These are phyloP conservation scores for Metridium senile DNA, from an alignment of 92 coral and sea anemone genomes.

Conservation along the genomic window DNA sequence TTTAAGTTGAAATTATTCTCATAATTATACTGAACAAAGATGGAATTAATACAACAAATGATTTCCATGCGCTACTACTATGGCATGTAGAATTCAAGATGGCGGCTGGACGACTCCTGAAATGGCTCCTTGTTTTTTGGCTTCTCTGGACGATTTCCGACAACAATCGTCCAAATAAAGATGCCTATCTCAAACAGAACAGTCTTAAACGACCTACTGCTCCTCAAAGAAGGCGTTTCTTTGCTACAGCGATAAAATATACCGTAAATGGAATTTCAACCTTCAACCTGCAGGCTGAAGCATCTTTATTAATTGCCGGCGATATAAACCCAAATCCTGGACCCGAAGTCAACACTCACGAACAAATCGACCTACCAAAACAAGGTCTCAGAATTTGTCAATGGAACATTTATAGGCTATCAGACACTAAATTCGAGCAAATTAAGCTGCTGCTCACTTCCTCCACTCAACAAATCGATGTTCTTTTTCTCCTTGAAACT, in stretches of 20 bases:
- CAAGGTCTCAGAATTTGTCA: conserved; percentile 32
- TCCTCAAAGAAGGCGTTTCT: conserved; percentile 19
- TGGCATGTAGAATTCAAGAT: neutral
- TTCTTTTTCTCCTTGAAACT: conserved; percentile 47
- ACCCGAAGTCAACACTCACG: neutral
- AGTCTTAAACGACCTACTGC: conserved; percentile 2
- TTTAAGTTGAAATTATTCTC: too few relatives aligned
- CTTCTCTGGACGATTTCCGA: neutral
- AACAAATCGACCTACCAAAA: conserved; percentile 5
- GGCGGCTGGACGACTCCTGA: conserved; percentile 5
- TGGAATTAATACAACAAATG: too few relatives aligned
- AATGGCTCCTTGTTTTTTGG: neutral
- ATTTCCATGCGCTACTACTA: too few relatives aligned
- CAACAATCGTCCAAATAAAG: neutral
- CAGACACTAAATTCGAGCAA: conserved; percentile 52
- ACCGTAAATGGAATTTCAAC: conserved; percentile 26
- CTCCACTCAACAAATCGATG: conserved; percentile 31
- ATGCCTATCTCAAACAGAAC: neutral
- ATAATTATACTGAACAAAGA: too few relatives aligned
- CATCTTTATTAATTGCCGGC: conserved; percentile 17
- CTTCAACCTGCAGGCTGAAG: conserved; percentile 18
- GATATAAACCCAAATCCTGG: conserved; percentile 27
- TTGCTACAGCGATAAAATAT: conserved; percentile 21
- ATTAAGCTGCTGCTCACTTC: conserved; percentile 33
- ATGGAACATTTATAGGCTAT: conserved; percentile 45